Evolutionary conservation across 2,888 invertebrate genomes (phyloP).

Genomic region (Copidosoma aretas): DNA sequence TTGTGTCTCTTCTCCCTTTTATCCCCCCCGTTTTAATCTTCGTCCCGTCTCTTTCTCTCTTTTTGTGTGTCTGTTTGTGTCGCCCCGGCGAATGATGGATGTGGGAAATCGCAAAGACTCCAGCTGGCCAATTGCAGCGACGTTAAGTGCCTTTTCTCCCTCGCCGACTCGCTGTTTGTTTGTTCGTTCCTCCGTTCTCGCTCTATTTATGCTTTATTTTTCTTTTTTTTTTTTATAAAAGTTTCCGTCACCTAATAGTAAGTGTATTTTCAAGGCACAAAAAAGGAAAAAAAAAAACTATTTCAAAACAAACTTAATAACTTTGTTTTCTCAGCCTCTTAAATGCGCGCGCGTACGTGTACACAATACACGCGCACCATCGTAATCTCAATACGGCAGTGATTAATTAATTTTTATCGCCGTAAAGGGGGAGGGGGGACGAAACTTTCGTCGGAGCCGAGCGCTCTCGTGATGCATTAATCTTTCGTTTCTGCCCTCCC

Average conservation of each 20-base stretch:
- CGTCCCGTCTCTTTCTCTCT: not conserved
- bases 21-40: not conserved
- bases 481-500: not conserved
- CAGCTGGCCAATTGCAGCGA: not conserved
- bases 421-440: not conserved
- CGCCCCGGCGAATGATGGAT: not conserved
- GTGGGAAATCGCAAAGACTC: not conserved
- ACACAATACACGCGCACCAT: not conserved
- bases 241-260: too few relatives aligned
- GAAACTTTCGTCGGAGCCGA: conserved; percentile 11
- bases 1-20: too few relatives aligned
- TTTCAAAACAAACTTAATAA: conserved; percentile 5
- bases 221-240: too few relatives aligned
- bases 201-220: too few relatives aligned
- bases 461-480: conserved; percentile 2
- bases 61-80: not conserved
- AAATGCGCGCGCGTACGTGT: too few relatives aligned
- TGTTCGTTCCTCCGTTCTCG: too few relatives aligned
- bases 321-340: conserved; percentile 11
- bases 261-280: too few relatives aligned
- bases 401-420: conserved; percentile 22
- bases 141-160: not conserved
- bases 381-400: conserved; percentile 10
- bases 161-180: not conserved
- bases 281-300: too few relatives aligned